These are phyloP conservation scores for Monoplex corrugatus DNA, from an alignment of 2,888 invertebrate genomes.

Conservation along the genomic window DNA sequence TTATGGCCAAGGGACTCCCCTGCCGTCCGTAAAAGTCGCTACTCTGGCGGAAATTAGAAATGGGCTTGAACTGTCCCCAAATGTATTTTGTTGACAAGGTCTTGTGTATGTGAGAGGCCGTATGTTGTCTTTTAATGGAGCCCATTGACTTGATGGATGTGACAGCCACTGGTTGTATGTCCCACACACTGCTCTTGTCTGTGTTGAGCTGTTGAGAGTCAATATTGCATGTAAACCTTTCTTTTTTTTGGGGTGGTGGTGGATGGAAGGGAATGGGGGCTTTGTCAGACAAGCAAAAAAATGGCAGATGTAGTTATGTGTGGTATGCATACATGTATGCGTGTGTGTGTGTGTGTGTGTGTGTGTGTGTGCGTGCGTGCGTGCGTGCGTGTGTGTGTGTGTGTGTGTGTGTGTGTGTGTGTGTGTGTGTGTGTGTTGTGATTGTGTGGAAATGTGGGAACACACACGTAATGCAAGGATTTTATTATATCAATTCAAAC, in stretches of 20 bases:
- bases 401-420: background rate
- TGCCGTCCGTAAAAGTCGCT: background rate
- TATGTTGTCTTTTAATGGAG: constrained; percentile 31
- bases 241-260: too few species aligned
- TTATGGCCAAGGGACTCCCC: constrained; percentile 9
- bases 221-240: too few species aligned
- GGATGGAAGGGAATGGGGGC: too few species aligned
- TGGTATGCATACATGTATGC: too few species aligned
- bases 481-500: too few species aligned
- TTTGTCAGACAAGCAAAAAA: too few species aligned
- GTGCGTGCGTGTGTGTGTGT: background rate
- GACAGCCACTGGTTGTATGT: background rate
- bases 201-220: background rate
- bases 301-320: too few species aligned
- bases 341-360: too few species aligned
- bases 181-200: background rate
- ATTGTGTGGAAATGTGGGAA: background rate
- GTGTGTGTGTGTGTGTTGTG: background rate
- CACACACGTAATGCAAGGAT: too few species aligned
- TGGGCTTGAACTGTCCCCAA: background rate
- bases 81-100: background rate
- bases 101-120: background rate
- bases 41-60: constrained; percentile 26
- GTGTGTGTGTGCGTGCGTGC: too few species aligned
- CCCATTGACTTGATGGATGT: background rate